Conservation (phyloP, 2,113 vertebrate genomes). For the Apteryx mantelli region DNA sequence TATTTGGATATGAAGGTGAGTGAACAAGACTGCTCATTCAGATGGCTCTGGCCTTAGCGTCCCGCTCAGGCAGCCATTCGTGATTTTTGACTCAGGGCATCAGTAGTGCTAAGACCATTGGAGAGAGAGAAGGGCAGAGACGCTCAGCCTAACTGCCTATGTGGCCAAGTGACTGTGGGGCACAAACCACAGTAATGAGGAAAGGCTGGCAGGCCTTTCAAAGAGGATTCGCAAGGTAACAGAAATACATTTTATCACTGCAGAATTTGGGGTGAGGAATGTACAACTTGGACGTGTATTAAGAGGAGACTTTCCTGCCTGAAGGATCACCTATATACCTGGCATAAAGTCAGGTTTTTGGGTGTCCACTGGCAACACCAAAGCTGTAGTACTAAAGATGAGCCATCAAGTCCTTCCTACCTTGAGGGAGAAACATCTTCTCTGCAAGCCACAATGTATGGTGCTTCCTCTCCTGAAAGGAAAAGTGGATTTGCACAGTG, state of each 20-base stretch:
- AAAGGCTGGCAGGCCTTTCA: background rate
- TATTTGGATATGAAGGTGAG: background rate
- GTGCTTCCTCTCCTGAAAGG: background rate
- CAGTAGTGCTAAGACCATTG: background rate
- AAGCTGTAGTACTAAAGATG: background rate
- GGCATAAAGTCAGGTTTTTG: background rate
- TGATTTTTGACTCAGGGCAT: background rate
- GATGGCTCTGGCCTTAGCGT: background rate
- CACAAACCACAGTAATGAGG: background rate
- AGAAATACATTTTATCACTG: background rate
- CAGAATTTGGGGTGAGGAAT: fast-evolving
- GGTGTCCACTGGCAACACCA: background rate
- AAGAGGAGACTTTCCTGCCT: background rate
- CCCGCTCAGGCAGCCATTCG: background rate
- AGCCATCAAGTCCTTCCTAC: background rate
- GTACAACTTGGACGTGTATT: background rate
- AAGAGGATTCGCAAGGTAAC: background rate
- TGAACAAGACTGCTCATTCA: background rate
- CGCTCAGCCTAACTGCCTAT: background rate
- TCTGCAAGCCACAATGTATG: background rate
- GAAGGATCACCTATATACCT: background rate
- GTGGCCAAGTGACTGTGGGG: background rate
- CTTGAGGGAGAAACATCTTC: background rate
- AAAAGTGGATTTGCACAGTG: background rate
- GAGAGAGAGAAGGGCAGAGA: background rate